Conservation (phyloP, 1,140 invertebrate species). For the Temnothorax curvispinosus region DNA sequence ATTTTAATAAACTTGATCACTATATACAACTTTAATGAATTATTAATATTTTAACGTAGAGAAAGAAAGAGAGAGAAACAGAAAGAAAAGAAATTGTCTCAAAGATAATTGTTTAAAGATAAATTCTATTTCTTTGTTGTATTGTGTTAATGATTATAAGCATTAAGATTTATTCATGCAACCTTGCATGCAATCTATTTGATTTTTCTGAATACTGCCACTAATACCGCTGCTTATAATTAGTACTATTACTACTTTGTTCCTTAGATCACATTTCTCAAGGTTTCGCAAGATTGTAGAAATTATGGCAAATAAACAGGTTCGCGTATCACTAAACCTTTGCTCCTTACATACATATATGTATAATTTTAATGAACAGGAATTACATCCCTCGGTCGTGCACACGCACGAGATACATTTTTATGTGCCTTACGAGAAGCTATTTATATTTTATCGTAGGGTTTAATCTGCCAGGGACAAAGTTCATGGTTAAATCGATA, state of each 20-base stretch:
- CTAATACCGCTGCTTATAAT: background rate
- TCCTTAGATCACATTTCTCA: background rate
- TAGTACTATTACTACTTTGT: background rate
- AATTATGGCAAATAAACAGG: background rate
- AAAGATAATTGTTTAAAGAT: background rate
- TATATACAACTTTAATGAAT: background rate
- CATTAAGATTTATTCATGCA: background rate
- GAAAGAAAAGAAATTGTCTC: background rate
- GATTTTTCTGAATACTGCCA: background rate
- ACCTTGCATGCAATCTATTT: background rate
- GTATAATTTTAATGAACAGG: background rate
- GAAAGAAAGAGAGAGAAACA: background rate
- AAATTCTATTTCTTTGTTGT: background rate
- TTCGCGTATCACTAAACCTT: background rate
- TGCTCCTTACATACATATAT: background rate
- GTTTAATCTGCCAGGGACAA: slow-evolving; percentile 75
- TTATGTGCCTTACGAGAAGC: slow-evolving; percentile 20
- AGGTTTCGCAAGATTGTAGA: background rate
- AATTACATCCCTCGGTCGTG: slow-evolving; percentile 24
- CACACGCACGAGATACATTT: slow-evolving; percentile 18
- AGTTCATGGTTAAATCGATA: slow-evolving; percentile 86
- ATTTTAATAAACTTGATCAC: background rate
- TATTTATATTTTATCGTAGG: slow-evolving; percentile 76
- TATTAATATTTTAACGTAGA: background rate
- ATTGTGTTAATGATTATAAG: background rate